Evolutionary conservation across 2,113 vertebrate species (phyloP), one percentile per base, ranked within the genome.

Genomic region (Macquaria australasica): DNA sequence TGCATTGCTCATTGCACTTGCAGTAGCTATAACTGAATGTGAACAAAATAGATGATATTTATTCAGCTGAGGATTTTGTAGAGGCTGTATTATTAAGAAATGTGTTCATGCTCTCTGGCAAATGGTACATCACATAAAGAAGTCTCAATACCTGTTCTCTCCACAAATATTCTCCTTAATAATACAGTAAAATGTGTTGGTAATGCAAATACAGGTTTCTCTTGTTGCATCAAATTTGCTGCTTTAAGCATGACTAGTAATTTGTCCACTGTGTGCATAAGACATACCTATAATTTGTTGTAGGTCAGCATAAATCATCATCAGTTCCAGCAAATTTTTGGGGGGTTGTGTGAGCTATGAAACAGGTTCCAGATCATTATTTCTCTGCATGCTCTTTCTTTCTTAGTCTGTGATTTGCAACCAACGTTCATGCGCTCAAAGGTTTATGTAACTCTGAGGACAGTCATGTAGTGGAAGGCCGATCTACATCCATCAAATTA

Each of bases 181-280:
- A 50, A 31, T 14, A 67, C 5, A 70, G 6, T 72, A 25, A 43
- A 66, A 28, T 6, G 16, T 75, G 39, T 21, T 34, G 3, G 3
- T 34, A 34, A 34, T 34, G 34, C 34, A 34, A 34, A 34, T 34
- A 34, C 34, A 34, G 2, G 14, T 58, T 43, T 73, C 23, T 48
- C 16, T 45, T 25, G 23, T 58, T 74, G 20, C 58, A 48, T 62
- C 3, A 63, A 25, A 70, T 58, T 6, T 58, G 20, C 25, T 58
- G 31, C 18, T 60, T 70, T n/a, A 74, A 70, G 81, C 70, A 73
- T 81, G 48, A 43, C 16, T 76, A 79, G 66, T 82, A 62, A 77
- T 83, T 79, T 86, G 48, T 74, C 62, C 55, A 15, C 51, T 77
- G 28, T 89, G 73, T 25, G 7, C 18, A 21, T 25, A 62, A 51